Base-by-base conservation (phyloP, 2,797 vertebrate species). In the Falco biarmicus region DNA sequence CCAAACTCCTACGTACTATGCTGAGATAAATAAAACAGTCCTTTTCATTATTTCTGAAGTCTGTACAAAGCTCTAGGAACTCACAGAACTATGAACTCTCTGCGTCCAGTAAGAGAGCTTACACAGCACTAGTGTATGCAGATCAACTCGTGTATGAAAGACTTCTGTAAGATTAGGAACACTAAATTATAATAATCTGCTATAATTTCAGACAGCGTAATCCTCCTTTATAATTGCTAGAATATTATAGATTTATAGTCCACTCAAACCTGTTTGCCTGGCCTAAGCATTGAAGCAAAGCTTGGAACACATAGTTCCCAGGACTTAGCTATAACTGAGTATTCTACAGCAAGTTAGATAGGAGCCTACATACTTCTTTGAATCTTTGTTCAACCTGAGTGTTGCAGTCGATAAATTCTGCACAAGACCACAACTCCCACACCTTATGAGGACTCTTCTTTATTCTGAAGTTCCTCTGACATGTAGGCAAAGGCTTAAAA, bases 191-290 rank as follows among this genome's bases (percentile, higher is more conserved):
- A 69, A 50, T 59, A 89, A 32, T 15, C 28, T 84, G 3, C 6
- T 84, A 37, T 51, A 73, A 87, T 92, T 89, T 92, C 51, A 93
- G 28, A 31, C 31, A 37, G 9, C 66, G 11, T 37, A 64, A 81
- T 86, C 18, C 12, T 93, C 25, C 25, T 56, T 15, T 73, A 20
- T 29, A 75, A 69, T 10, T 81, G 28, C 20, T 80, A 32, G 31
- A 91, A 60, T 87, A 66, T 83, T 92, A 94, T 61, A 32, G 24
- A 24, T 75, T 97, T 92, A 76, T 54, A 84, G 37, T 69, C 34
- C 51, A 17, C n/a, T 89, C 51, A 88, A 87, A 89, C 66, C 39
- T 56, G 32, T 94, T 95, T 93, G 17, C 22, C 51, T 64, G 47
- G 66, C 39, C 56, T 73, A 70, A 84, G 6, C 21, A 66, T 8